Conservation (phyloP, 2,888 invertebrate genomes). For the Automeris io region DNA sequence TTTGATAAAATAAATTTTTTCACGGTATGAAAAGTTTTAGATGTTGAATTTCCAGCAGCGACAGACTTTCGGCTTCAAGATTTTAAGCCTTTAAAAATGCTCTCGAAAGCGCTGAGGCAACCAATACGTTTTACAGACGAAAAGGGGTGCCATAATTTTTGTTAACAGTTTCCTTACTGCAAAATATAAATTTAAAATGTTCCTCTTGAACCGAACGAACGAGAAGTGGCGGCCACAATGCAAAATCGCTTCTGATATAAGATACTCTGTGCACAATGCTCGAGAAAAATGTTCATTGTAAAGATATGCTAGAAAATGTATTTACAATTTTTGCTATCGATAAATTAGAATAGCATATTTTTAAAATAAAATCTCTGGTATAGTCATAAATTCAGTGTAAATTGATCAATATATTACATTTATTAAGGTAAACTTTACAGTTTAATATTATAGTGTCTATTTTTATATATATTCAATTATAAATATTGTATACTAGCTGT, state of each 20-base stretch:
- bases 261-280: not conserved
- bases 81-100: constrained; percentile 42
- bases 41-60: constrained; percentile 23
- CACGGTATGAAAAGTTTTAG: constrained; percentile 19
- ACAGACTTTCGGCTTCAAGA: constrained; percentile 17
- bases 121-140: constrained; percentile 31
- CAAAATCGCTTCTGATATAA: not conserved
- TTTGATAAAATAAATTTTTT: no score
- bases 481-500: no score
- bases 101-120: constrained; percentile 27
- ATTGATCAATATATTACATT: no score
- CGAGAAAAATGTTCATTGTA: not conserved
- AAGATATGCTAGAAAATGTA: not conserved
- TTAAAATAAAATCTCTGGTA: no score
- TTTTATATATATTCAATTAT: no score
- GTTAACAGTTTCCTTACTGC: constrained; percentile 40
- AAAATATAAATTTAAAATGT: constrained; percentile 35
- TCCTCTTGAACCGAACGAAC: constrained; percentile 18
- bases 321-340: no score
- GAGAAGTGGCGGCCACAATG: constrained; percentile 4
- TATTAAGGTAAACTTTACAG: no score
- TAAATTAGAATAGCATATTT: no score
- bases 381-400: no score
- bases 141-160: constrained; percentile 40
- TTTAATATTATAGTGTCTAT: no score